A percentile compares a stretch with the other conserved stretches of the same genome.
Conservation (phyloP, 2,113 vertebrate genomes). For the Tylochromis polylepis region DNA sequence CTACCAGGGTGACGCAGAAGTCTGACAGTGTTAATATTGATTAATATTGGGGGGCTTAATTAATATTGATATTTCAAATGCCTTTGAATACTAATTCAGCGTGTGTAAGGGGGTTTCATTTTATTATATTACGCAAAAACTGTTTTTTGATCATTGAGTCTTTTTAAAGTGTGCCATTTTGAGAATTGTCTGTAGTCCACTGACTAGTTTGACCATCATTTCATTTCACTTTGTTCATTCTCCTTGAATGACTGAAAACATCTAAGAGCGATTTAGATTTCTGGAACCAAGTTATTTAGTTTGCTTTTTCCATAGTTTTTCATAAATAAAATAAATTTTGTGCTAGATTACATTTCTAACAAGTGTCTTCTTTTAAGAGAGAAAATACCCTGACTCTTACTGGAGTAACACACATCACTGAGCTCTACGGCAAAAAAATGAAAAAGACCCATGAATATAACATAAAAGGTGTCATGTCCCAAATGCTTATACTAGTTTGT, state of each 20-base stretch:
- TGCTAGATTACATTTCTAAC: not conserved
- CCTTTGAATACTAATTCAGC: not conserved
- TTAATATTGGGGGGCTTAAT: too few relatives aligned
- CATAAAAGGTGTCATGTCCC: not conserved
- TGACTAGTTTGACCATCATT: not conserved
- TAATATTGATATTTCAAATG: not conserved
- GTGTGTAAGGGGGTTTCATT: not conserved
- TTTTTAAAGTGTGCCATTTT: not conserved
- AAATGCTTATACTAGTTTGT: not conserved
- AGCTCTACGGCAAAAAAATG: not conserved
- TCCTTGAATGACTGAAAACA: not conserved
- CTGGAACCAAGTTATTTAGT: not conserved
- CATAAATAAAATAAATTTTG: not conserved
- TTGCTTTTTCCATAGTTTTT: fast-evolving
- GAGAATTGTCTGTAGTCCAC: fast-evolving
- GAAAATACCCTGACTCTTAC: not conserved
- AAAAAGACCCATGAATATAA: not conserved
- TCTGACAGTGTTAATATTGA: not conserved
- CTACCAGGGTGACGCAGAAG: not conserved
- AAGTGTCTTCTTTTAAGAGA: not conserved
- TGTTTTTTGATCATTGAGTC: not conserved
- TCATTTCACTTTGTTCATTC: not conserved
- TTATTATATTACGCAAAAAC: not conserved
- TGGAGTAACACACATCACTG: not conserved
- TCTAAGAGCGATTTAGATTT: not conserved